Base-by-base conservation (phyloP, 35 echinoderm and acorn worm species). In the Ptychodera flava region DNA sequence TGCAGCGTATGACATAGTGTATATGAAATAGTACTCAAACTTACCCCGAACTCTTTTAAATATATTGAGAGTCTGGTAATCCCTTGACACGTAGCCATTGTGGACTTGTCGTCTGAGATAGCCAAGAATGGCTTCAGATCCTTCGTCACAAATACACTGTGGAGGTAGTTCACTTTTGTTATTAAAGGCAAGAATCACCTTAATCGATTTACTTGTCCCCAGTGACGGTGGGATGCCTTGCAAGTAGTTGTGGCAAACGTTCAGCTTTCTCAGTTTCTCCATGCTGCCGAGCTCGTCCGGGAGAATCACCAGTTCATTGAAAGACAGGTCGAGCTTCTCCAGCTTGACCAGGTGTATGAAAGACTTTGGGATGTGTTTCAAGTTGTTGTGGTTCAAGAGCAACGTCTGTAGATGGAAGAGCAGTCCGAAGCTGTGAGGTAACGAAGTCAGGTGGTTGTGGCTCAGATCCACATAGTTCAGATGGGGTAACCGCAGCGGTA, bases 301-400 rank as follows among this genome's bases (percentile, higher is more conserved):
- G 0, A 94, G 45, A 33, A 35, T 35, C 37, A 86, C 75, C 16
- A 94, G 81, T 52, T 38, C 75, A 45, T 94, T 94, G 35, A 83
- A 81, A 30, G 88, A 94, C 15, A 94, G 35, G 38, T 94, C 92
- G 29, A 94, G 85, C 31, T 88, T 86, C 78, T 94, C 82, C 16
- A 94, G 85, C 52, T 94, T 94, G 0, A 94, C 92, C 0, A 94
- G 86, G 76, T 94, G 85, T 30, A 94, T 88, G 35, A 94, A 94
- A 14, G 92, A 88, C 36, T 90, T 89, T 1, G 92, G 92, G 31
- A 94, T 84, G 28, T 79, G 36, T 80, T 94, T 37, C 28, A 94
- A 36, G 29, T 38, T 33, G 77, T 94, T 94, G 77, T 94, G 92
- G 38, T 94, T 36, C 16, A 94, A 37, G 32, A 90, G 92, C 1